These are phyloP conservation scores for Sebastiscus tertius DNA, from an alignment of 2,797 vertebrate genomes.

Conservation along the genomic window DNA sequence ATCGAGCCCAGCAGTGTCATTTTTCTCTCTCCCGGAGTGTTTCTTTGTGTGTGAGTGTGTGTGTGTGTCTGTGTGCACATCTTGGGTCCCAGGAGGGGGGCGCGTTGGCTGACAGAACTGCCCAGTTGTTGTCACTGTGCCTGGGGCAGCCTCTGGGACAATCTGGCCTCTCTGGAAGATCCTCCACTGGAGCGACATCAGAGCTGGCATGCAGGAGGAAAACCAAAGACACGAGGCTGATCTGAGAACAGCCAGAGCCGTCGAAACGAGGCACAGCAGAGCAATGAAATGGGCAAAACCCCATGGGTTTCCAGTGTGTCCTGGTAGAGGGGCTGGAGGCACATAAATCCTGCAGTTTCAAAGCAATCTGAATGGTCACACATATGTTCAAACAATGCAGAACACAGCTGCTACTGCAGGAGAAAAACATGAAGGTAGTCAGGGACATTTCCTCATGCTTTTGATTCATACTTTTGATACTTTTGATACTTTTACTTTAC, in stretches of 20 bases:
- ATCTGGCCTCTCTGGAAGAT: constrained; percentile 57
- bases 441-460: not conserved
- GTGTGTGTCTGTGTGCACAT: not conserved
- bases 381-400: not conserved
- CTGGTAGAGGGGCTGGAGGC: not conserved
- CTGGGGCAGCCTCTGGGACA: constrained; percentile 64
- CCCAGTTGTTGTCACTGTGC: constrained; percentile 49
- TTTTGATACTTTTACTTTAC: too few relatives aligned
- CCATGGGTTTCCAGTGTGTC: not conserved
- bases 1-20: constrained; percentile 29
- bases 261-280: constrained; percentile 2
- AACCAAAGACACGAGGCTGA: constrained; percentile 26
- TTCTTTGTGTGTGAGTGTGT: not conserved
- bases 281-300: constrained; percentile 10
- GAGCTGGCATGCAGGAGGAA: constrained; percentile 30
- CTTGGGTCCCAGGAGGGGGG: constrained; percentile 16
- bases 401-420: not conserved
- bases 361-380: not conserved
- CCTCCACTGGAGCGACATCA: constrained; percentile 62
- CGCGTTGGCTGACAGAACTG: constrained; percentile 41
- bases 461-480: not conserved
- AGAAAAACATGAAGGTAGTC: not conserved
- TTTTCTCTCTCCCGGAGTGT: not conserved
- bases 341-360: not conserved
- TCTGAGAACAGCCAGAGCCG: constrained; percentile 29